These are phyloP conservation scores for Psilopogon haemacephalus DNA, from an alignment of 2,113 vertebrate genomes.

Conservation along the genomic window DNA sequence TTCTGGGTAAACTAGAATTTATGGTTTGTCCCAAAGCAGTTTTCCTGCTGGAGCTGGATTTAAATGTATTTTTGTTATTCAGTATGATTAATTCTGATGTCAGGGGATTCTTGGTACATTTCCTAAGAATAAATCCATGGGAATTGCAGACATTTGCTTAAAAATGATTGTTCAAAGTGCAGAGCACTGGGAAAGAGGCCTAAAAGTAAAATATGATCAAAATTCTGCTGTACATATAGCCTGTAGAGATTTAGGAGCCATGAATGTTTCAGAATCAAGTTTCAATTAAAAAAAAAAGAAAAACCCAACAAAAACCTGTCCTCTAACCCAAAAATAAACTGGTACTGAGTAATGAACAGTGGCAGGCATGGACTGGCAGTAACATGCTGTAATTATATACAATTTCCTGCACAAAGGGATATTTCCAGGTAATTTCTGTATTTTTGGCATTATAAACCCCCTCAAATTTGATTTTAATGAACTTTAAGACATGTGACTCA, in stretches of 20 bases:
- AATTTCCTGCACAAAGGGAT: constrained; percentile 43
- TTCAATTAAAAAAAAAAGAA: background rate
- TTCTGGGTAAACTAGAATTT: constrained; percentile 4
- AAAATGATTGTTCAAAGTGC: constrained; percentile 39
- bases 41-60: background rate
- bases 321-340: constrained; percentile 31
- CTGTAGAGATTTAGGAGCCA: constrained; percentile 24
- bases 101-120: constrained; percentile 25
- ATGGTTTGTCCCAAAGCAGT: background rate
- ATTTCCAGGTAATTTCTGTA: constrained; percentile 52
- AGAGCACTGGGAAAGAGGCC: background rate
- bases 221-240: background rate
- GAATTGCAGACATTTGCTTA: constrained; percentile 47
- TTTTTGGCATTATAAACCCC: background rate
- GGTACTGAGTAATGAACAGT: constrained; percentile 23
- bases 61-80: constrained; percentile 9
- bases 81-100: constrained; percentile 17
- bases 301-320: background rate
- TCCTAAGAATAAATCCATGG: constrained; percentile 35
- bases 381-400: constrained; percentile 45
- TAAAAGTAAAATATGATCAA: constrained; percentile 28
- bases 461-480: constrained; percentile 20
- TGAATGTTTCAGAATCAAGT: constrained; percentile 23
- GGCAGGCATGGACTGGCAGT: constrained; percentile 25
- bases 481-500: background rate